These are phyloP conservation scores for Drosophila parvula DNA, from an alignment of 1,140 invertebrate species.

Conservation along the genomic window DNA sequence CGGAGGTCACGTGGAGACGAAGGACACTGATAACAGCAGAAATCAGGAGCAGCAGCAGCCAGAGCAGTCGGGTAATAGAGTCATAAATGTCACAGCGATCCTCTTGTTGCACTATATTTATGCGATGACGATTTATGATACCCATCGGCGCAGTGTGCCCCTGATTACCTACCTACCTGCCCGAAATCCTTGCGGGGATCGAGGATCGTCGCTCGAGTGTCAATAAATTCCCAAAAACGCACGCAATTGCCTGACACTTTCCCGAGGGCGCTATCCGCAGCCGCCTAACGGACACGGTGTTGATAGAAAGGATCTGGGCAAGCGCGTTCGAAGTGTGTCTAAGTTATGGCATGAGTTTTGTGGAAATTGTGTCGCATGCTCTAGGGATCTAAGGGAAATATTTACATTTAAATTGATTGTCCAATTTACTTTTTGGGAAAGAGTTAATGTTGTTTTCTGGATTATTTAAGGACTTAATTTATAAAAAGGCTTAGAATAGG, in stretches of 20 bases:
- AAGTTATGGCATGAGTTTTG: conserved; percentile 58
- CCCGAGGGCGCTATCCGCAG: conserved; percentile 41
- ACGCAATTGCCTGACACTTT: conserved; percentile 68
- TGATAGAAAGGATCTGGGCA: conserved; percentile 21
- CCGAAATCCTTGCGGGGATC: conserved; percentile 11
- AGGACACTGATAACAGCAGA: conserved; percentile 46
- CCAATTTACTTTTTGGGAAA: neutral
- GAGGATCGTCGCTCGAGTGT: conserved; percentile 62
- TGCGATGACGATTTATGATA: conserved; percentile 82
- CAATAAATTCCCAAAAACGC: conserved; percentile 72
- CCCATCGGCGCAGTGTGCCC: conserved; percentile 26
- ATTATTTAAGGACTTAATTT: too few relatives aligned
- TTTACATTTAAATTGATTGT: conserved; percentile 16
- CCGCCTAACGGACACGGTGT: conserved; percentile 45
- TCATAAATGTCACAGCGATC: conserved; percentile 72
- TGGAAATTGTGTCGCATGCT: conserved; percentile 38
- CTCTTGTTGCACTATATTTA: conserved; percentile 68
- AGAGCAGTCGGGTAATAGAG: conserved; percentile 63
- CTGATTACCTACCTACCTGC: conserved; percentile 45
- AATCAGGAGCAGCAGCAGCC: conserved; percentile 23
- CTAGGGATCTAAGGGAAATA: conserved; percentile 3
- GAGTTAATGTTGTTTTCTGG: neutral
- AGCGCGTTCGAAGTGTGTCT: conserved; percentile 49
- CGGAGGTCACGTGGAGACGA: conserved; percentile 46
- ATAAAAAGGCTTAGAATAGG: too few relatives aligned